These are phyloP conservation scores for Linyphia triangularis DNA, from an alignment of 2,888 invertebrate species.

Conservation along the genomic window DNA sequence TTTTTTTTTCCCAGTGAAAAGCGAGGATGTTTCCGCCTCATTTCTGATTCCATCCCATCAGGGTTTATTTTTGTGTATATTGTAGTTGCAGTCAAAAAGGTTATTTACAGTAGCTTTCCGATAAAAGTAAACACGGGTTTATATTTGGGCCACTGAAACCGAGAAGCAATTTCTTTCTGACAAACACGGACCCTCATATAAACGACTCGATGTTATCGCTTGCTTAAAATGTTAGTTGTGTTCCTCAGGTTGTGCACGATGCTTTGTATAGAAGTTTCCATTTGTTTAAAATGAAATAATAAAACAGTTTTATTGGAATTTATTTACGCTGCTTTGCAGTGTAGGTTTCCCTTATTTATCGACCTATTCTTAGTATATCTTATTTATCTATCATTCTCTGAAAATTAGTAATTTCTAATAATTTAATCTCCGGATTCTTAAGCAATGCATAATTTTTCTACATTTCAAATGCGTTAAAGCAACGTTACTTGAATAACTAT, in stretches of 20 bases:
- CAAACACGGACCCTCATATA: conserved; percentile 37
- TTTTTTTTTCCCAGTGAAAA: neutral
- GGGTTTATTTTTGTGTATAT: conserved; percentile 18
- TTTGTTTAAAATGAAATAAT: no score
- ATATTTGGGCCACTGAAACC: conserved; percentile 19
- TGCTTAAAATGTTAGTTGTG: neutral
- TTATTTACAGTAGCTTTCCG: conserved; percentile 40
- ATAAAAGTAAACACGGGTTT: neutral
- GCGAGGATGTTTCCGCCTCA: conserved; percentile 17
- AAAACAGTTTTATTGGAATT: no score
- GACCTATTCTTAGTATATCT: no score
- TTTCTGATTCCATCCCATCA: conserved; percentile 20
- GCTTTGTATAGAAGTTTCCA: no score
- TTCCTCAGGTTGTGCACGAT: neutral
- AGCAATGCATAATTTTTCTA: no score
- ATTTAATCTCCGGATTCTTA: no score
- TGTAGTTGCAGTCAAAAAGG: conserved; percentile 24
- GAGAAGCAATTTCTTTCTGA: conserved; percentile 42
- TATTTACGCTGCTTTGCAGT: no score
- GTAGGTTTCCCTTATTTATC: no score
- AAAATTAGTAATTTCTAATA: no score
- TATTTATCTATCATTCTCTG: no score
- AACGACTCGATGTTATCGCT: conserved; percentile 46
- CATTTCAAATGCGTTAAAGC: no score
- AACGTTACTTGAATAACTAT: no score